Evolutionary conservation across 1,140 invertebrate species (phyloP).

Genomic region (Drosophila carrolli): DNA sequence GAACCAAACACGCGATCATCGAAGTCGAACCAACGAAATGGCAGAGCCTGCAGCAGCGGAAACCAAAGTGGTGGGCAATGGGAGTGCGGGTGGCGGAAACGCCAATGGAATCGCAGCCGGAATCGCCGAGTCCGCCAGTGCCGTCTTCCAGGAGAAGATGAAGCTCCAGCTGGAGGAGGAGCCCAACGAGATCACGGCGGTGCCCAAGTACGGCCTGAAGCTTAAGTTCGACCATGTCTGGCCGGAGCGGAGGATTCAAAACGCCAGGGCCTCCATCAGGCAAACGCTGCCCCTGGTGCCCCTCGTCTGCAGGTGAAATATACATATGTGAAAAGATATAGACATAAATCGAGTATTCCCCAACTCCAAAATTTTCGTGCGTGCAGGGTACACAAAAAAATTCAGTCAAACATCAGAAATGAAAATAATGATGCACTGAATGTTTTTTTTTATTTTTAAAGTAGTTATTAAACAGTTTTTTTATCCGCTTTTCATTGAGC

Average conservation of each 20-base stretch:
- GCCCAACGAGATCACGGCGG: conserved; percentile 65
- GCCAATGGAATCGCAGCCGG: conserved; percentile 35
- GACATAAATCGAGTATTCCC: too few relatives aligned
- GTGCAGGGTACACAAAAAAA: not conserved
- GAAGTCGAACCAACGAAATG: conserved; percentile 40
- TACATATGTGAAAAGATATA: not conserved
- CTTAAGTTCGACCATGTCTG: conserved; percentile 91
- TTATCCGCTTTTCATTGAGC: not conserved
- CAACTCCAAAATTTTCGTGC: not conserved
- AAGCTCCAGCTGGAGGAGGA: conserved; percentile 60
- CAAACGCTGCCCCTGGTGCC: conserved; percentile 85
- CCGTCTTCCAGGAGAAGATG: conserved; percentile 68
- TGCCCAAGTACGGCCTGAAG: conserved; percentile 89
- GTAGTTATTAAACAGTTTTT: too few relatives aligned
- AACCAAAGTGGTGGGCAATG: conserved; percentile 36
- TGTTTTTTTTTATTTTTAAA: too few relatives aligned
- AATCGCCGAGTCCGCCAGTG: conserved; percentile 71
- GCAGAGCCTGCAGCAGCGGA: conserved; percentile 18
- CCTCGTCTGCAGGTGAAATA: conserved; percentile 77
- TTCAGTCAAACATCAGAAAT: too few relatives aligned
- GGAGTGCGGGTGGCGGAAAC: conserved; percentile 5
- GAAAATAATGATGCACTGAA: too few relatives aligned
- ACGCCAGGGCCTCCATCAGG: conserved; percentile 87
- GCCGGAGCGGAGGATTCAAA: conserved; percentile 90
- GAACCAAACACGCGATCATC: conserved; percentile 23